Evolutionary conservation across 2,113 vertebrate species (phyloP), one percentile per base, ranked within the genome.

Genomic region (Bufo gargarizans): DNA sequence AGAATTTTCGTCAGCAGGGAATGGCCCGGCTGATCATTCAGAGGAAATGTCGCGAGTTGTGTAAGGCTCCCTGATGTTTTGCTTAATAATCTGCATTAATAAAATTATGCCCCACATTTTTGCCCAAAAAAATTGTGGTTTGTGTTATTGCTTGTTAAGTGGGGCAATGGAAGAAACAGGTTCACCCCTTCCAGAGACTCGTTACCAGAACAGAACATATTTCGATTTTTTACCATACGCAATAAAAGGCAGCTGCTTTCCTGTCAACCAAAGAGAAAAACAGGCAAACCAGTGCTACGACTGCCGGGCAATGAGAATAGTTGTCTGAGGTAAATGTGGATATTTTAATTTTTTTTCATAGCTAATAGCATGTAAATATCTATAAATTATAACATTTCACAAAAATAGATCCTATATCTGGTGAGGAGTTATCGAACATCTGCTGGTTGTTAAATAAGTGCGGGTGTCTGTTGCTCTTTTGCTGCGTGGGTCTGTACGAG

Each of bases 321-420:
- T 4, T 61, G 58, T 33, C 43, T 65, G 16, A 65, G 43, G 80
- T 65, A 50, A 65, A 49, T 2, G 19, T 65, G 19, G 58, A 74
- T 33, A 33, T 33, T 33, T 1, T 33, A 33, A 5, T 61, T 80
- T 80, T 43, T 19, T 81, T 17, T 50, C 19, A 63, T 49, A 3
- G 11, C 77, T 55, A 22, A 22, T 78, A 7, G 49, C 11, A 55
- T n/a, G 33, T 77, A 20, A 49, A 53, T 2, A 9, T 49, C 49
- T 76, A 76, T 50, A 76, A 76, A 76, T 45, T 14, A 72, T 76
- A 76, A 76, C 45, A 49, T 76, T 76, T 76, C 72, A 76, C 72
- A 76, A 76, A 76, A 76, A 76, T 76, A 76, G 49, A 76, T 76
- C 45, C 47, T 49, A 6, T 20, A 76, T 76, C 50, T 76, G 16